Evolutionary conservation across 2,888 invertebrate genomes (phyloP), one percentile per base, ranked within the genome.

Genomic region (Odontocerum albicorne): DNA sequence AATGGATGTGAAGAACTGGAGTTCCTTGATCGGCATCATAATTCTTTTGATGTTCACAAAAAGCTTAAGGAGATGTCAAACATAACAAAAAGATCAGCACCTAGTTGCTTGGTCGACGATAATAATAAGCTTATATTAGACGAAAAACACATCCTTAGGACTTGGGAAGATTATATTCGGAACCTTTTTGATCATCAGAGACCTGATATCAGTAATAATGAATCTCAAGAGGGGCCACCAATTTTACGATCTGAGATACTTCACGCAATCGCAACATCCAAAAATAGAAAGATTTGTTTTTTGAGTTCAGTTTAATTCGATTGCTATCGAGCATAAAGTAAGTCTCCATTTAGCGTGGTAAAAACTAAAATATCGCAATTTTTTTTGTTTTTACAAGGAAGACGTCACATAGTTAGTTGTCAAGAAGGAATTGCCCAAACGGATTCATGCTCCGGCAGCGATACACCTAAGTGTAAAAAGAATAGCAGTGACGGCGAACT

Each of bases 1-100:
- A 38, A 15, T 38, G 38, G 38, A 38, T 38, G 38, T 38, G 38
- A 38, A 38, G 38, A 38, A 16, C 10, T 38, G 3, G 38, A 38
- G 16, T 3, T 2, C 8, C 17, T 15, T 4, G 15, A 38, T 38
- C 38, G 10, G 10, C 3, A 2, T 4, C 38, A 38, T 10, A 38
- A 33, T 33, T 3, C 33, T 4, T 33, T 33, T 13, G 33, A 10
- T 3, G 4, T 33, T 33, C 33, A 33, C 33, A 33, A 33, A 10
- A 33, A 33, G 13, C 4, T 33, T 4, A 33, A 33, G 10, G 33
- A 33, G 10, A 33, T 33, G 10, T 33, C 33, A 4, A 10, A 10
- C 4, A 10, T 3, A 33, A 33, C 33, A 10, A 33, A 10, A 10
- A 33, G 10, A 10, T 3, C 33, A 4, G 10, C 33, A 33, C 33